Evolutionary conservation across 2,888 invertebrate species (phyloP), one percentile per base, ranked within the genome.

Genomic region (Ectemnius lituratus): DNA sequence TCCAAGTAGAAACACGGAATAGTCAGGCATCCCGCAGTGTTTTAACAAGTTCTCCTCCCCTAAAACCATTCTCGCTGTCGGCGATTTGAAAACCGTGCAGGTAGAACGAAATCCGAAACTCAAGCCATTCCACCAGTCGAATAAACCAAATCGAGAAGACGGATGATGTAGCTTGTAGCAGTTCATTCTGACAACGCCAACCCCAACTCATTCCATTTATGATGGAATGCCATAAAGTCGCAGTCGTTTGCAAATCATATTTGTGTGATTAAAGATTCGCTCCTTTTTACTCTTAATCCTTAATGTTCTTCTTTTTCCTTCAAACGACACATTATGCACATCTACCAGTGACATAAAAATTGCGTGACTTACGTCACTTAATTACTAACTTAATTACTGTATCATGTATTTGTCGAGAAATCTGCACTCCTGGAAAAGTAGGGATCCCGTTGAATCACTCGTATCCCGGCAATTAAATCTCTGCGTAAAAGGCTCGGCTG

Each of bases 41-140:
- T 64, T 81, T 85, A 86, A 87, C 85, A 84, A 87, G 85, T 81
- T 82, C 80, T 79, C 79, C 83, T 73, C 79, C 79, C 76, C 74
- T 67, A 81, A 81, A 79, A 37, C 37, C 37, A 37, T 79, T 83
- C 79, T 72, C 75, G 80, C 75, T 72, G 81, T 58, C 70, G 67
- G 68, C 75, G 78, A 64, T 65, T 78, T 73, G 67, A 78, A 73
- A 80, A 64, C 75, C 80, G 72, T 58, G 63, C 74, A 78, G 80
- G 80, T 80, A 82, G 69, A 70, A 80, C 68, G 69, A 71, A 80
- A 82, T 80, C 71, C 70, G 66, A 73, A 82, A 77, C 72, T 73
- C 75, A 52, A 49, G 67, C 70, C 67, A 66, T 67, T 73, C 37
- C 74, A 46, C 63, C 62, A 65, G 63, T 66, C 59, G 77, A 79